Conservation (phyloP, 1,140 invertebrate genomes). For the Octopus sinensis region DNA sequence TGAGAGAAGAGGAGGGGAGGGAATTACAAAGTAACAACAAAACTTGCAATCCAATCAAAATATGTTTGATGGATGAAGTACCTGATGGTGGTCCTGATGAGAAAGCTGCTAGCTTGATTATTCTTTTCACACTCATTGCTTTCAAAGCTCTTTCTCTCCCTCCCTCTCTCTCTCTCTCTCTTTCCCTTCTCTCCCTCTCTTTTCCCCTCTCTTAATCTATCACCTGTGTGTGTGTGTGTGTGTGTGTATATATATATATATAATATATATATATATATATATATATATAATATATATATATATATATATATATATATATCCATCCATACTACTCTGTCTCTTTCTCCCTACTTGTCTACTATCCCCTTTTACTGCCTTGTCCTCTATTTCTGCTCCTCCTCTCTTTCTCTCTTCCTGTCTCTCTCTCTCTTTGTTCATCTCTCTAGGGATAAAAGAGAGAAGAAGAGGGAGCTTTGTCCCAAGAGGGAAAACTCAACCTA, state of each 20-base stretch:
- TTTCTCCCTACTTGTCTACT: neutral
- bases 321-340: too few species aligned
- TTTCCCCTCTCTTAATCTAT: too few species aligned
- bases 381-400: neutral
- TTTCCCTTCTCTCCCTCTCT: neutral
- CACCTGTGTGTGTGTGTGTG: too few species aligned
- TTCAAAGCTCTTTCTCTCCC: neutral
- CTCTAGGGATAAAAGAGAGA: neutral
- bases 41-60: constrained; percentile 15
- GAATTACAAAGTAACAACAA: neutral
- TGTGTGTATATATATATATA: too few species aligned
- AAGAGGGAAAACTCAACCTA: too few species aligned
- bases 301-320: too few species aligned
- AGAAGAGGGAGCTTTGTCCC: too few species aligned
- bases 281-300: too few species aligned
- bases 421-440: neutral
- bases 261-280: too few species aligned
- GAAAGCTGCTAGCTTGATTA: constrained; percentile 5
- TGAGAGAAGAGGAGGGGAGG: neutral
- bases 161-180: neutral
- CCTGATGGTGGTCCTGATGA: constrained; percentile 9
- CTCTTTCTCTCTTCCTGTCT: neutral
- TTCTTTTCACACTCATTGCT: neutral
- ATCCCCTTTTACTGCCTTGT: neutral
- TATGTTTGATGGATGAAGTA: constrained; percentile 15